phyloP scores from a whole-genome alignment of 2,797 vertebrate species.

The Pterois miles region DNA sequence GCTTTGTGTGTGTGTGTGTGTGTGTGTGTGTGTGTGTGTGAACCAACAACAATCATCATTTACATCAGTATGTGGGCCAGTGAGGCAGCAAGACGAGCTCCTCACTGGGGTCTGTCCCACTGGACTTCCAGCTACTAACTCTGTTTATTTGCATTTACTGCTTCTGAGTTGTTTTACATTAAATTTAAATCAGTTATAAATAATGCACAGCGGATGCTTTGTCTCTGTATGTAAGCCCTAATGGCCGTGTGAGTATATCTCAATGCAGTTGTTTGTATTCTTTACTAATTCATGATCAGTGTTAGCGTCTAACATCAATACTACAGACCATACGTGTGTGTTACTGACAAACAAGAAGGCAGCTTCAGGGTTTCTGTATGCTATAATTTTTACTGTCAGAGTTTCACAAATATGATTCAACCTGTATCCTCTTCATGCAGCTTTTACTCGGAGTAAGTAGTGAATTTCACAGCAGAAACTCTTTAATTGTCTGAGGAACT shows the following conservation, averaged over 20 bases:
- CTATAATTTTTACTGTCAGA: background rate
- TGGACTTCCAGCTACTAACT: background rate
- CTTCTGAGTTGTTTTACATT: slow-evolving; percentile 16
- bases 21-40: background rate
- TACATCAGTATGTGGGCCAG: slow-evolving; percentile 46
- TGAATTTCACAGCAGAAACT: background rate
- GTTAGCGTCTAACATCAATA: slow-evolving; percentile 1
- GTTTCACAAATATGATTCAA: background rate
- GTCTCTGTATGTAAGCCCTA: slow-evolving; percentile 10
- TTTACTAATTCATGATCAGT: slow-evolving; percentile 50
- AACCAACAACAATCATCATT: slow-evolving; percentile 33
- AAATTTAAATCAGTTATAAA: slow-evolving; percentile 35
- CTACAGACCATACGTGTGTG: background rate
- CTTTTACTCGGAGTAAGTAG: background rate
- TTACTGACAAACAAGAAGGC: background rate
- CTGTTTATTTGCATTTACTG: background rate
- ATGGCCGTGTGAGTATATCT: background rate
- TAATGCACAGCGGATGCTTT: slow-evolving; percentile 20
- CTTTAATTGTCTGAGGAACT: background rate
- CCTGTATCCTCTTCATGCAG: background rate
- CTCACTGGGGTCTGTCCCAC: slow-evolving; percentile 16
- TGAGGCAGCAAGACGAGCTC: slow-evolving; percentile 24
- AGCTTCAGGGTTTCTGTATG: background rate
- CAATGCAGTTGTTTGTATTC: slow-evolving; percentile 6
- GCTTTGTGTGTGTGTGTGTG: slow-evolving; percentile 21